Evolutionary conservation across 1,140 invertebrate species (phyloP), one percentile per base, ranked within the genome.

Genomic region (Lethrus apterus): DNA sequence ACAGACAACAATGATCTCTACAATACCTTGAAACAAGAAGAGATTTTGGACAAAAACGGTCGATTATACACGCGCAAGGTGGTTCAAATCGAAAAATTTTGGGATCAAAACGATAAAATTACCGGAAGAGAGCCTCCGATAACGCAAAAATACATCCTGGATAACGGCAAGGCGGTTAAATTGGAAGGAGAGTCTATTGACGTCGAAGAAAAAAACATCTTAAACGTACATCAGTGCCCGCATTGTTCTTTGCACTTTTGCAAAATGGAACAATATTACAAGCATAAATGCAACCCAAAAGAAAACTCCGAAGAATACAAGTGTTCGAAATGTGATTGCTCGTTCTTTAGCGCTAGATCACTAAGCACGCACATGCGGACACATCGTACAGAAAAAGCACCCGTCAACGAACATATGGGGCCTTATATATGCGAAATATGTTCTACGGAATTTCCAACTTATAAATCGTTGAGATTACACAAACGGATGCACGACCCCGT

Each of bases 401-500:
- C n/a, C n/a, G 34, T 20, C 23, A 19, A 15, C 13, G 41, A 49
- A 30, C 10, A 40, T 51, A 46, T 38, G 26, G 40, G 26, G 3
- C 35, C 58, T 3, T 68, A 70, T 44, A 32, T 68, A 5, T 84
- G 81, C 55, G 66, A 71, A 5, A 66, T 78, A 15, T 86, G 83
- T 52, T 73, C 73, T 9, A 84, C 81, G 0, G 64, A 74, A 23
- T 85, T 86, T 48, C 69, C 70, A 4, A 76, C 78, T 0, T 77
- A 78, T 34, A 84, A 84, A 64, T 79, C 77, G 23, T 58, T 81
- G n/a, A 70, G 78, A 52, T 63, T 85, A 17, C 83, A 86, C 58
- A 76, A 74, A 50, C 70, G 80, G 34, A 85, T 86, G 74, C 83
- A 86, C 52, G 76, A 76, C 15, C 77, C 77, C 1, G 63, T 82